Percentiles rank a stretch among this genome's conserved stretches.
Conservation (phyloP, 2,888 invertebrate genomes). For the Caenorhabditis drosophilae region DNA sequence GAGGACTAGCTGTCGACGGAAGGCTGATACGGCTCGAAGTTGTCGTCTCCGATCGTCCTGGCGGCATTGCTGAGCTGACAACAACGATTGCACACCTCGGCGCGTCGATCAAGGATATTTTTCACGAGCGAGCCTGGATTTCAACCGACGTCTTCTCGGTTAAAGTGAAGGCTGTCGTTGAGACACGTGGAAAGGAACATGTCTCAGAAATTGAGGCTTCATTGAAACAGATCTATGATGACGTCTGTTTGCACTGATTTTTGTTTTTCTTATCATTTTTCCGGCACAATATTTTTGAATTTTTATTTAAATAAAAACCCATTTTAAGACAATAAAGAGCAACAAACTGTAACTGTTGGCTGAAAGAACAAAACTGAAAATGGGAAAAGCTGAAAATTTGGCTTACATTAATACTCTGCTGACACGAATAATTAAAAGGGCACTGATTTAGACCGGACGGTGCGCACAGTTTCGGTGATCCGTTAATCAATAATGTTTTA, state of each 20-base stretch:
- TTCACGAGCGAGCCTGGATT: slow-evolving; percentile 94
- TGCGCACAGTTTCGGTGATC: slow-evolving; percentile 47
- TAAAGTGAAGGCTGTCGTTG: slow-evolving; percentile 79
- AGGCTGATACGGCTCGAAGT: slow-evolving; percentile 71
- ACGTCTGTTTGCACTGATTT: slow-evolving; percentile 37
- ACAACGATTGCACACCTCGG: slow-evolving; percentile 71
- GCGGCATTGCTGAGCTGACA: slow-evolving; percentile 72
- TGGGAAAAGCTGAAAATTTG: no score
- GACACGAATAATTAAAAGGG: slow-evolving; percentile 58
- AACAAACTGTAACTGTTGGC: slow-evolving; percentile 54
- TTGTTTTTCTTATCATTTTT: slow-evolving; percentile 4
- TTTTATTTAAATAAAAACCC: no score
- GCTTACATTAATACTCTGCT: slow-evolving; percentile 58
- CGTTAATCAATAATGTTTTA: slow-evolving; percentile 43
- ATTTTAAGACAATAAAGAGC: no score
- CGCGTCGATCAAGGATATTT: slow-evolving; percentile 84
- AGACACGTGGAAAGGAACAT: slow-evolving; percentile 84
- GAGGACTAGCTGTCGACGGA: slow-evolving; percentile 73
- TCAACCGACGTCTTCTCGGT: slow-evolving; percentile 83
- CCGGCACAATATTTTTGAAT: no score
- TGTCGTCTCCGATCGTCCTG: slow-evolving; percentile 73
- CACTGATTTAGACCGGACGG: slow-evolving; percentile 49
- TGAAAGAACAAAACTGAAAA: no score
- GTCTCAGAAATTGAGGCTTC: slow-evolving; percentile 76
- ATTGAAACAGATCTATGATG: slow-evolving; percentile 69